Percentiles rank a stretch among this genome's conserved stretches.
phyloP scores from a whole-genome alignment of 1,140 invertebrate genomes.

The Luehdorfia chinensis region DNA sequence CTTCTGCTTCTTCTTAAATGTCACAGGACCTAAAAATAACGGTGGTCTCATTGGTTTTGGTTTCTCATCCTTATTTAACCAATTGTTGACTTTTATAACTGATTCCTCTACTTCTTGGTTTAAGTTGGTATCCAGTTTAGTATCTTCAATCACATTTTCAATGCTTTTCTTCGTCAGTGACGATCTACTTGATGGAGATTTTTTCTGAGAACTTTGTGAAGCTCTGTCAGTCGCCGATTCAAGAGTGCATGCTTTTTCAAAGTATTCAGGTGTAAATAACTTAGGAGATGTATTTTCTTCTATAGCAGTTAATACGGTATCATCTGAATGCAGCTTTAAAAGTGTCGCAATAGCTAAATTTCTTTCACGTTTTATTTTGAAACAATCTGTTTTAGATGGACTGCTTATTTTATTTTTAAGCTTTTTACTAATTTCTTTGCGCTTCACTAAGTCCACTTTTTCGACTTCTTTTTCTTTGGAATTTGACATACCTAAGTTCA shows the following conservation, averaged over 20 bases:
- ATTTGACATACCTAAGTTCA: too few species aligned
- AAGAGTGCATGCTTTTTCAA: conserved; percentile 15
- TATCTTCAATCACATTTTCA: not conserved
- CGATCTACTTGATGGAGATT: not conserved
- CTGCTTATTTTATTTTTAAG: conserved; percentile 35
- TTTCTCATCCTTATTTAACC: conserved; percentile 33
- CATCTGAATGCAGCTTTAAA: conserved; percentile 31
- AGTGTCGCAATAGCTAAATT: conserved; percentile 48
- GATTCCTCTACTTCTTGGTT: conserved; percentile 28
- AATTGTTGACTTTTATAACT: conserved; percentile 46
- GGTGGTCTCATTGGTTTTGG: conserved; percentile 8
- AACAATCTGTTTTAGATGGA: conserved; percentile 23
- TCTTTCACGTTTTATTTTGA: conserved; percentile 36
- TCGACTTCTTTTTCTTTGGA: not conserved
- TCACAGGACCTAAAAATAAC: conserved; percentile 33
- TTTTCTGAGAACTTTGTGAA: not conserved
- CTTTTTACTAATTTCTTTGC: conserved; percentile 27
- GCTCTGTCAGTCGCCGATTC: not conserved
- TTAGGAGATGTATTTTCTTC: conserved; percentile 21
- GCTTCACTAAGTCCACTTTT: conserved; percentile 14
- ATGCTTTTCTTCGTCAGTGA: not conserved
- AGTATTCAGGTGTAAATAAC: conserved; percentile 38
- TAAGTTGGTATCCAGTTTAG: not conserved
- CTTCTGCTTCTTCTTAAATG: conserved; percentile 43
- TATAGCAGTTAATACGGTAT: conserved; percentile 4